Conservation (phyloP, 2,113 vertebrate genomes). For the Crocuta crocuta region DNA sequence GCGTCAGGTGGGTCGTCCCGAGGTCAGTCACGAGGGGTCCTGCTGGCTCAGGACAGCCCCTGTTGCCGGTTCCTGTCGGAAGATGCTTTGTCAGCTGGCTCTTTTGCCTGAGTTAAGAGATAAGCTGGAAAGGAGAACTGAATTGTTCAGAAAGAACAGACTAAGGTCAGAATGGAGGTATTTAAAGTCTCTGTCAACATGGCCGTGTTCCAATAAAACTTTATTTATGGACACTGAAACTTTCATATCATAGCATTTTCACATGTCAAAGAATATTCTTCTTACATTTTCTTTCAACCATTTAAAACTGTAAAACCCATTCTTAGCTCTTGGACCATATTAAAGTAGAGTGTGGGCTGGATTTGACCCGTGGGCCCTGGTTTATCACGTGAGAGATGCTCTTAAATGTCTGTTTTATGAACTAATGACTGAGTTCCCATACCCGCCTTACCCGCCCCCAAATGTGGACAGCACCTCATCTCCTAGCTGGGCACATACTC, state of each 20-base stretch:
- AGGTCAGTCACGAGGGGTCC: not conserved
- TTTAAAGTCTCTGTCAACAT: not conserved
- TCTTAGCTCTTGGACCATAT: not conserved
- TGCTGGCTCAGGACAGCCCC: not conserved
- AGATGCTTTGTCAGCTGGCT: not conserved
- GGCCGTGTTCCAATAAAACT: not conserved
- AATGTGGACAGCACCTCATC: too few relatives aligned
- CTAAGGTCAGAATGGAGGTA: not conserved
- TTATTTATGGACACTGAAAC: not conserved
- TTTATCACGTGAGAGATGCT: not conserved
- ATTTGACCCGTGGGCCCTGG: not conserved
- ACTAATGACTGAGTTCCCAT: not conserved
- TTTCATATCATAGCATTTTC: not conserved
- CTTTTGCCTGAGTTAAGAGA: too few relatives aligned
- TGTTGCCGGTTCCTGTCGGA: not conserved
- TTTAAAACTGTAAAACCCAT: not conserved
- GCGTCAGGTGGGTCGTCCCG: not conserved
- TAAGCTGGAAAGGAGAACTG: too few relatives aligned
- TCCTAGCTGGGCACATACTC: not conserved
- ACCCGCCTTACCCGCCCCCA: not conserved
- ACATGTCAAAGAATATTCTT: not conserved
- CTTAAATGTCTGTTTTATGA: too few relatives aligned
- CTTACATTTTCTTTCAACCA: not conserved
- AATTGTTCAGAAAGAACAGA: too few relatives aligned
- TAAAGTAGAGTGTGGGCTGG: not conserved